Evolutionary conservation across 1,140 invertebrate species (phyloP), one percentile per base, ranked within the genome.

Genomic region (Ips nitidus): DNA sequence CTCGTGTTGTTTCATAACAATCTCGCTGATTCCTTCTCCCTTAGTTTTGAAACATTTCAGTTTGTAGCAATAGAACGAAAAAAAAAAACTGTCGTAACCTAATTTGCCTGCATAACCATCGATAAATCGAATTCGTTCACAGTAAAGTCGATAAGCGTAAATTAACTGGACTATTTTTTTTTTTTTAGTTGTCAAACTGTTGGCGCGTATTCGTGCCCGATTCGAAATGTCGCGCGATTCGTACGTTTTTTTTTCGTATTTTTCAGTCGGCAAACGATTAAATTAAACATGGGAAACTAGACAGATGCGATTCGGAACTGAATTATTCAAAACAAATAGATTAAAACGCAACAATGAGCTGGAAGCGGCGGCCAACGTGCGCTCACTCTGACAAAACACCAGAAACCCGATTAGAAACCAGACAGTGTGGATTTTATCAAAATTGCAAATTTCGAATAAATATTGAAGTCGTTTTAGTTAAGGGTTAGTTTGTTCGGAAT

Each of bases 291-390:
- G 67, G 67, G 67, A 69, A 69, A 45, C 37, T 52, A 45, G 45
- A 37, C 67, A 69, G 67, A 69, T 69, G 67, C 67, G 43, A 50
- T 57, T 45, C 67, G 59, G 36, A 62, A 68, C 66, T 69, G 67
- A 69, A 69, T 69, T 55, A 69, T 69, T 69, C 67, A 69, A 61
- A 69, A 69, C 67, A 63, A 63, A 69, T 69, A 69, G 67, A 69
- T 69, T 69, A 69, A 69, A 69, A 69, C 58, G 59, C 52, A 56
- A 69, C 67, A 69, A 69, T 62, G 50, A 63, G 59, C 59, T 62
- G 58, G 41, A 63, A 61, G 52, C 67, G 67, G 36, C 37, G 40
- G 39, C 55, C 53, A 41, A 40, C 65, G n/a, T 39, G 22, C 22
- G 22, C 53, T 47, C 38, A 43, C 43, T 55, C 59, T 69, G 67